Conservation (phyloP, 2,797 vertebrate genomes). For the Leptoclinus maculatus region DNA sequence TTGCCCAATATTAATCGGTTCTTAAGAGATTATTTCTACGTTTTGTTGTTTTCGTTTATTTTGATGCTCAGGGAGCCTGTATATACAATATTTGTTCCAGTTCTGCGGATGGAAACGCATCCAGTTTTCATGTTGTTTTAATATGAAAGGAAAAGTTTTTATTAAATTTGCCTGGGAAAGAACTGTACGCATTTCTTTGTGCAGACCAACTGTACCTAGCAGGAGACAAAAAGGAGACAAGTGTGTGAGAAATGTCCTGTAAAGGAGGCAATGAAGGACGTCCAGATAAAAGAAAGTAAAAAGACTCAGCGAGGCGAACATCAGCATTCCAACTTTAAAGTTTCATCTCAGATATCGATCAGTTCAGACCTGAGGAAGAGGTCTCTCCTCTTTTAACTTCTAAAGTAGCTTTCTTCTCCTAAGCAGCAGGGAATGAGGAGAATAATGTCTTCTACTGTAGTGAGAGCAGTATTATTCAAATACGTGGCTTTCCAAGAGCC, state of each 20-base stretch:
- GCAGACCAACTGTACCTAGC: background rate
- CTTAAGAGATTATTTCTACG: background rate
- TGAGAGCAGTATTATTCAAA: slow-evolving; percentile 28
- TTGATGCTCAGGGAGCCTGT: background rate
- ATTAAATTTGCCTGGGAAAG: background rate
- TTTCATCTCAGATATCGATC: slow-evolving; percentile 29
- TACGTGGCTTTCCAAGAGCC: slow-evolving; percentile 12
- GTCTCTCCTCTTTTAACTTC: slow-evolving; percentile 7
- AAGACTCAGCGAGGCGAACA: slow-evolving; percentile 1
- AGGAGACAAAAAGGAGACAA: background rate
- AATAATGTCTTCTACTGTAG: background rate
- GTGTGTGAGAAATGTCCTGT: background rate
- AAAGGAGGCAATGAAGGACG: slow-evolving; percentile 9
- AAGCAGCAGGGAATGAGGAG: slow-evolving; percentile 2
- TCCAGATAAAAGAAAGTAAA: background rate
- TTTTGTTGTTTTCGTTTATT: background rate
- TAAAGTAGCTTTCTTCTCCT: slow-evolving; percentile 33
- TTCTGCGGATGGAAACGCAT: background rate
- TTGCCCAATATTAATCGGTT: background rate
- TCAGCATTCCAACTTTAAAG: slow-evolving; percentile 21
- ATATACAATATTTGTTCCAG: background rate
- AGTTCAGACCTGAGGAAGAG: slow-evolving; percentile 13
- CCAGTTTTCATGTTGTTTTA: slow-evolving; percentile 6
- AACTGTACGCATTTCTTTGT: background rate
- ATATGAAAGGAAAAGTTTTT: background rate